Evolutionary conservation across 2,113 vertebrate genomes (phyloP).

Genomic region (Camelus bactrianus): DNA sequence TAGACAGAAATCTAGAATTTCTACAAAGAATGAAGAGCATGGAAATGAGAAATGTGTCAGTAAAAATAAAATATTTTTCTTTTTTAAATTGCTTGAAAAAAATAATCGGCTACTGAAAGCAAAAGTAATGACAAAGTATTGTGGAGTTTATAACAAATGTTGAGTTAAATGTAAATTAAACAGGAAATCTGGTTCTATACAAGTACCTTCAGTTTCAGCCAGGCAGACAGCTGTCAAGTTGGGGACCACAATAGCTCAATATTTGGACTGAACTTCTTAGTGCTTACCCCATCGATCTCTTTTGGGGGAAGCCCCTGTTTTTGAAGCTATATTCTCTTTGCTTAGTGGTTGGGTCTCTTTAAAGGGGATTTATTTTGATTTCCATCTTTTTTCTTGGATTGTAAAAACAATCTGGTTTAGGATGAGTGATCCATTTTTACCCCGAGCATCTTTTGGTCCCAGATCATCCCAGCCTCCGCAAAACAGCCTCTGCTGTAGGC

Average conservation of each 20-base stretch:
- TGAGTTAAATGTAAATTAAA: not conserved
- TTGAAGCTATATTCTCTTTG: not conserved
- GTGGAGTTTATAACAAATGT: not conserved
- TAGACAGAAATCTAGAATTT: not conserved
- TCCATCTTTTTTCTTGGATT: not conserved
- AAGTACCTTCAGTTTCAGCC: not conserved
- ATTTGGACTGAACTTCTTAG: not conserved
- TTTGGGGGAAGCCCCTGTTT: not conserved
- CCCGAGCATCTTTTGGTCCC: not conserved
- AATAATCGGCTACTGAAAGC: not conserved
- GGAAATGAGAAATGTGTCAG: not conserved
- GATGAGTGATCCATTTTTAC: not conserved
- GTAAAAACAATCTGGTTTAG: not conserved
- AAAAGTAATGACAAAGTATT: not conserved
- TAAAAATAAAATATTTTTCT: not conserved
- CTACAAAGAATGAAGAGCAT: not conserved
- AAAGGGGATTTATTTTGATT: not conserved
- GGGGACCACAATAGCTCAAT: too few relatives aligned
- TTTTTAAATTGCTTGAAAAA: not conserved
- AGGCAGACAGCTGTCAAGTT: not conserved
- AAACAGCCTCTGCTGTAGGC: not conserved
- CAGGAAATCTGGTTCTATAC: not conserved
- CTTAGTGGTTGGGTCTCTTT: not conserved
- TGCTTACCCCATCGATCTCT: not conserved
- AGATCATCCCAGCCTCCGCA: not conserved